These are phyloP conservation scores for Eristalis arbustorum DNA, from an alignment of 2,888 invertebrate genomes.

Conservation along the genomic window DNA sequence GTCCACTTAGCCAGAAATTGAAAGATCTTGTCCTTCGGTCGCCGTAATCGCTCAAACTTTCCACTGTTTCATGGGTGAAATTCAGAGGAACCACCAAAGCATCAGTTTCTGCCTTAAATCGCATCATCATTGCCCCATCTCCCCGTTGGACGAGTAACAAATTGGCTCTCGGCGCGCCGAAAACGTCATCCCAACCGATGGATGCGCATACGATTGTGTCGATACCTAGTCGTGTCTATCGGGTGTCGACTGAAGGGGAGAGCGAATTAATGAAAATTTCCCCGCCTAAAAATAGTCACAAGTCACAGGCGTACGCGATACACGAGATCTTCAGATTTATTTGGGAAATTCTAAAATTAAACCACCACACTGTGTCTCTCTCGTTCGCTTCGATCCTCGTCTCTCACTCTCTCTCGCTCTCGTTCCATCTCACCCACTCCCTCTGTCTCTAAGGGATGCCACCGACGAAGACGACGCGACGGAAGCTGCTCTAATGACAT, in stretches of 20 bases:
- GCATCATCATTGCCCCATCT: not conserved
- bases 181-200: slow-evolving; percentile 8
- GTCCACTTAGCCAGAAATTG: too few species aligned
- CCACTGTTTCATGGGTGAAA: not conserved
- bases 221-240: not conserved
- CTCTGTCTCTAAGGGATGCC: slow-evolving; percentile 17
- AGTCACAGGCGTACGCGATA: slow-evolving; percentile 10
- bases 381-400: not conserved
- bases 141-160: not conserved
- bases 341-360: slow-evolving; percentile 44
- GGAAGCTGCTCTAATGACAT: slow-evolving; percentile 27
- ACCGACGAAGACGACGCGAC: not conserved
- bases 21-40: too few species aligned
- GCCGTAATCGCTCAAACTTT: not conserved
- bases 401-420: slow-evolving; percentile 1
- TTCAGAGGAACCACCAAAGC: not conserved
- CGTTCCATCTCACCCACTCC: too few species aligned
- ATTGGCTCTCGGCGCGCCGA: not conserved
- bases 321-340: slow-evolving; percentile 27
- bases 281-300: slow-evolving; percentile 33
- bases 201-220: not conserved
- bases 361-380: not conserved
- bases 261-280: slow-evolving; percentile 10
- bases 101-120: not conserved
- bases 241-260: not conserved